These are phyloP conservation scores for Cheilinus undulatus DNA, from an alignment of 2,113 vertebrate genomes.

Conservation along the genomic window DNA sequence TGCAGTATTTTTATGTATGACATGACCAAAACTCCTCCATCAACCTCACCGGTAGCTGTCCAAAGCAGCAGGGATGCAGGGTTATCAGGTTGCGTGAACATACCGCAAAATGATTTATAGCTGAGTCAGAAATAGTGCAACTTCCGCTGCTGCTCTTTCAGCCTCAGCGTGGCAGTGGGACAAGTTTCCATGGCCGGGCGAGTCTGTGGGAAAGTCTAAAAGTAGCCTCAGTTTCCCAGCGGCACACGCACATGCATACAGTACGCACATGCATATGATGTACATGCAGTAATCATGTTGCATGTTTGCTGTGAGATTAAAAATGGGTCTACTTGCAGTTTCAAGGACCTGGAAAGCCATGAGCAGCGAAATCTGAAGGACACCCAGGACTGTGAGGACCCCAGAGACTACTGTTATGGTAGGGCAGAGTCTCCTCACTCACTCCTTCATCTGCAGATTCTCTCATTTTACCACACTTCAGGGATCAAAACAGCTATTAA, in stretches of 20 bases:
- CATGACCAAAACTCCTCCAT: not conserved
- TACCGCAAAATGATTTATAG: constrained; percentile 54
- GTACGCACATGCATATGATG: constrained; percentile 1
- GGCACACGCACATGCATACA: constrained; percentile 20
- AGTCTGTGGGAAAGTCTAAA: constrained; percentile 62
- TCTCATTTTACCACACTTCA: constrained; percentile 5
- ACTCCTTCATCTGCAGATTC: constrained; percentile 1
- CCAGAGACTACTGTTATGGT: constrained; percentile 80
- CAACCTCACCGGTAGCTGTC: not conserved
- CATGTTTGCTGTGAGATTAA: constrained; percentile 38
- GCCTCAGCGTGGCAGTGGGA: constrained; percentile 20
- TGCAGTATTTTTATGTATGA: constrained; percentile 44
- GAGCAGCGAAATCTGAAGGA: constrained; percentile 67
- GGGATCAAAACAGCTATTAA: no score
- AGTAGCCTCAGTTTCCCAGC: constrained; percentile 40
- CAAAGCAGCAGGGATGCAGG: constrained; percentile 25
- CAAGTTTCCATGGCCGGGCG: constrained; percentile 35
- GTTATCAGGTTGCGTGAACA: constrained; percentile 44
- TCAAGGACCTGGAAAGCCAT: constrained; percentile 41
- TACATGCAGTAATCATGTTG: constrained; percentile 7
- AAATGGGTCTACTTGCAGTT: constrained; percentile 18
- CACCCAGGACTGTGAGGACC: constrained; percentile 72
- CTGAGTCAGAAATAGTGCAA: constrained; percentile 60
- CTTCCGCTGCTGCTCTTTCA: constrained; percentile 40
- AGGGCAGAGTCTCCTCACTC: constrained; percentile 26